These are phyloP conservation scores for Chloroceryle aenea DNA, from an alignment of 2,113 vertebrate species.

Conservation along the genomic window DNA sequence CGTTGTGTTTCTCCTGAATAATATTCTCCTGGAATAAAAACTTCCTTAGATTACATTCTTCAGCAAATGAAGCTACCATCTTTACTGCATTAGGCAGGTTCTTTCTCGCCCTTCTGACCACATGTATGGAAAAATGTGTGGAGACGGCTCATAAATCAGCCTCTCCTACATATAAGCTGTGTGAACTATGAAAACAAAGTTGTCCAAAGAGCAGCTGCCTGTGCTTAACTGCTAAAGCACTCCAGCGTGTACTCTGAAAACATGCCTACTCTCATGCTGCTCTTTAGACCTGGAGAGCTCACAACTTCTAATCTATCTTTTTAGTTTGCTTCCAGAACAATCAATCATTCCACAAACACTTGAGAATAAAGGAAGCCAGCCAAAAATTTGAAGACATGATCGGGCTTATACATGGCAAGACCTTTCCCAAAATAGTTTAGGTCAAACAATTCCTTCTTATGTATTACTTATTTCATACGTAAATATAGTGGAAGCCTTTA, in stretches of 20 bases:
- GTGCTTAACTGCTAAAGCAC: slow-evolving; percentile 46
- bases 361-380: neutral
- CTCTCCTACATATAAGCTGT: slow-evolving; percentile 32
- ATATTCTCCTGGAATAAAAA: slow-evolving; percentile 29
- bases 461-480: neutral
- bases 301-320: slow-evolving; percentile 38
- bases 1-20: slow-evolving; percentile 13
- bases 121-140: slow-evolving; percentile 36
- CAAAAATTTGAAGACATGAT: slow-evolving; percentile 14
- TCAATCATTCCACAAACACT: slow-evolving; percentile 57
- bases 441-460: slow-evolving; percentile 11
- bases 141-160: slow-evolving; percentile 35
- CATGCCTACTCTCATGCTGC: neutral
- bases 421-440: neutral
- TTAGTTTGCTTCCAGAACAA: slow-evolving; percentile 51
- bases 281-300: slow-evolving; percentile 29
- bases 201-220: slow-evolving; percentile 62
- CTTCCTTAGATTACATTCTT: slow-evolving; percentile 34
- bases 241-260: slow-evolving; percentile 35
- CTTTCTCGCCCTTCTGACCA: slow-evolving; percentile 49
- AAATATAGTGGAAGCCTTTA: neutral
- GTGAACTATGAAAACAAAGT: slow-evolving; percentile 54
- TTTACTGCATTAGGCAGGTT: slow-evolving; percentile 58
- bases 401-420: neutral
- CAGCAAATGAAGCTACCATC: neutral